phyloP scores from a whole-genome alignment of 2,797 vertebrate species.

The Ibycter americanus region DNA sequence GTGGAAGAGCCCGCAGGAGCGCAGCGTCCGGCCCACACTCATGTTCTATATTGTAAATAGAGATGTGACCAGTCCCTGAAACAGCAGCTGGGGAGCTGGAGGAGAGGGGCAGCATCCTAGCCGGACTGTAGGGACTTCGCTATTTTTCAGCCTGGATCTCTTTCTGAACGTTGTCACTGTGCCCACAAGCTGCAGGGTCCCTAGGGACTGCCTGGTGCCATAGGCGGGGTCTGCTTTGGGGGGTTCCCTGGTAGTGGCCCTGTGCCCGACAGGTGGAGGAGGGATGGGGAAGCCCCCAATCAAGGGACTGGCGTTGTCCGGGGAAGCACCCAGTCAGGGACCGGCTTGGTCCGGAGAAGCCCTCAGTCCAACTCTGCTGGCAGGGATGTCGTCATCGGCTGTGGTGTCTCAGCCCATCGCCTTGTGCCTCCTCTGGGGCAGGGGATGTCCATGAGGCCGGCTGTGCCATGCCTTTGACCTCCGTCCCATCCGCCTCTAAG shows the following conservation, averaged over 20 bases:
- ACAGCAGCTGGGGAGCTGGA: conserved; percentile 68
- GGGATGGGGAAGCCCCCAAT: conserved; percentile 36
- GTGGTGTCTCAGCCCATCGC: neutral
- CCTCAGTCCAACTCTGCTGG: conserved; percentile 37
- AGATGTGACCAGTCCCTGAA: conserved; percentile 73
- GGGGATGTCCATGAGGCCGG: conserved; percentile 24
- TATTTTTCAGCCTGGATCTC: conserved; percentile 69
- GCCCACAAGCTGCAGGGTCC: conserved; percentile 63
- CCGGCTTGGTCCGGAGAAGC: conserved; percentile 38
- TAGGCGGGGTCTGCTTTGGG: conserved; percentile 16
- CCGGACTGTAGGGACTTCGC: conserved; percentile 64
- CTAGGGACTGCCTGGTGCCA: conserved; percentile 58
- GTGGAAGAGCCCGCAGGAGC: conserved; percentile 71
- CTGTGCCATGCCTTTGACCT: conserved; percentile 57
- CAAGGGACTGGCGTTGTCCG: conserved; percentile 9
- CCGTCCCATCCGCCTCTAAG: conserved; percentile 78
- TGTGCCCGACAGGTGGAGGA: neutral
- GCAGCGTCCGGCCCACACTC: conserved; percentile 69
- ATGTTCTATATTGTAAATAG: conserved; percentile 82
- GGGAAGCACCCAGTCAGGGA: conserved; percentile 51
- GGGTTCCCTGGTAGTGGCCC: neutral
- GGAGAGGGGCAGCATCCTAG: conserved; percentile 66
- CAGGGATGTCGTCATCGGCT: neutral
- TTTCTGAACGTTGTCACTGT: conserved; percentile 75
- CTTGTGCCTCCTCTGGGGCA: conserved; percentile 34